Evolutionary conservation across 2,888 invertebrate genomes (phyloP).

Genomic region (Syritta pipiens): DNA sequence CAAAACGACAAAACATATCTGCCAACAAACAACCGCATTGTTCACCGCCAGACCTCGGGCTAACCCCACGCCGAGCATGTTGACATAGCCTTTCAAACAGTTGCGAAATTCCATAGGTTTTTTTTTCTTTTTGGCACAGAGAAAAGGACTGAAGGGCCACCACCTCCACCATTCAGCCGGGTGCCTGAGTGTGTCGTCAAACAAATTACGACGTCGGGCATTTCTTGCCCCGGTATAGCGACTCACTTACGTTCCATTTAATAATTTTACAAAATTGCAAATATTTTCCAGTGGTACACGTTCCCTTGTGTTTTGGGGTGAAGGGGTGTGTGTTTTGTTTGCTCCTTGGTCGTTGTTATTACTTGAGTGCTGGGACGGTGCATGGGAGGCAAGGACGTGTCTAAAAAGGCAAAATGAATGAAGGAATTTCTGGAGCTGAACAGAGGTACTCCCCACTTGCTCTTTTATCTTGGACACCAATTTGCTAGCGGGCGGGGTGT

Average conservation of each 20-base stretch:
- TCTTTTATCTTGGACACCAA: conserved; percentile 26
- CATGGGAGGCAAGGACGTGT: conserved; percentile 9
- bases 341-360: conserved; percentile 28
- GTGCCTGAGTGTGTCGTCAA: conserved; percentile 21
- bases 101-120: conserved; percentile 1
- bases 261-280: conserved; percentile 44
- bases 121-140: conserved; percentile 8
- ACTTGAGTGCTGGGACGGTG: conserved; percentile 25
- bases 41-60: conserved; percentile 8
- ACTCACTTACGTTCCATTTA: conserved; percentile 37
- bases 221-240: conserved; percentile 1
- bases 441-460: neutral
- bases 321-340: neutral
- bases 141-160: neutral
- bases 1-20: conserved; percentile 37
- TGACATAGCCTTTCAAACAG: conserved; percentile 31
- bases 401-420: neutral
- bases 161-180: neutral
- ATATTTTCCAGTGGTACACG: conserved; percentile 2
- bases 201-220: conserved; percentile 27
- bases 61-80: conserved; percentile 14
- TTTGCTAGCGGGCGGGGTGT: conserved; percentile 20
- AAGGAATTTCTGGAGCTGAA: neutral
- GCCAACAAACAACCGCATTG: conserved; percentile 50
- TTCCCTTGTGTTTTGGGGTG: neutral